Conservation (phyloP, 2,113 vertebrate genomes). For the Hippoglossus stenolepis region DNA sequence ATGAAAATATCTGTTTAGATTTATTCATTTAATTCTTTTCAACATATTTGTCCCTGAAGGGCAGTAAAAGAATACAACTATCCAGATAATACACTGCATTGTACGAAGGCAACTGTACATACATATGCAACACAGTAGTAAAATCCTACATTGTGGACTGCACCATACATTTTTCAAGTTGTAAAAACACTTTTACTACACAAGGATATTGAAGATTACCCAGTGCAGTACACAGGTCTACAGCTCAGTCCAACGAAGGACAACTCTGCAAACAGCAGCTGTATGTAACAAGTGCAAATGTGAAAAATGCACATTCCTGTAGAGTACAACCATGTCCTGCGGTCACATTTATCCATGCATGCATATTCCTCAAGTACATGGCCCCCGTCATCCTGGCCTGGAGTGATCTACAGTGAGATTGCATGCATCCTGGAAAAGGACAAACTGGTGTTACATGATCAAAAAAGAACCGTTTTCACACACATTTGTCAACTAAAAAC, state of each 20-base stretch:
- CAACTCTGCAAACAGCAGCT: background rate
- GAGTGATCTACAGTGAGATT: background rate
- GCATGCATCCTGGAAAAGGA: constrained; percentile 1
- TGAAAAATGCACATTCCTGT: background rate
- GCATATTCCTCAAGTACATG: background rate
- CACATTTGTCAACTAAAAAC: no score
- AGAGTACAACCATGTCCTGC: background rate
- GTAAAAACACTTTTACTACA: background rate
- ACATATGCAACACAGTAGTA: background rate
- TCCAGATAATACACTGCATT: background rate
- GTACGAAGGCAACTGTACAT: background rate
- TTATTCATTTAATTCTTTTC: constrained; percentile 29
- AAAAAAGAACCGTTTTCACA: background rate
- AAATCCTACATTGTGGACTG: background rate
- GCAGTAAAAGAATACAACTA: background rate
- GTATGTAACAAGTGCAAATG: background rate
- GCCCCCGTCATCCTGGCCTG: background rate
- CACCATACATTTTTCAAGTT: background rate
- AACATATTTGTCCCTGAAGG: background rate
- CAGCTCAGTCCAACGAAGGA: background rate
- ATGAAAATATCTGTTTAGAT: constrained; percentile 5
- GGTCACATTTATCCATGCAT: background rate
- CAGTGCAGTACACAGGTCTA: no score
- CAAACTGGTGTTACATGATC: background rate
- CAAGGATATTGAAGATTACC: background rate